Conservation (phyloP, 2,113 vertebrate genomes). For the Ginglymostoma cirratum region DNA sequence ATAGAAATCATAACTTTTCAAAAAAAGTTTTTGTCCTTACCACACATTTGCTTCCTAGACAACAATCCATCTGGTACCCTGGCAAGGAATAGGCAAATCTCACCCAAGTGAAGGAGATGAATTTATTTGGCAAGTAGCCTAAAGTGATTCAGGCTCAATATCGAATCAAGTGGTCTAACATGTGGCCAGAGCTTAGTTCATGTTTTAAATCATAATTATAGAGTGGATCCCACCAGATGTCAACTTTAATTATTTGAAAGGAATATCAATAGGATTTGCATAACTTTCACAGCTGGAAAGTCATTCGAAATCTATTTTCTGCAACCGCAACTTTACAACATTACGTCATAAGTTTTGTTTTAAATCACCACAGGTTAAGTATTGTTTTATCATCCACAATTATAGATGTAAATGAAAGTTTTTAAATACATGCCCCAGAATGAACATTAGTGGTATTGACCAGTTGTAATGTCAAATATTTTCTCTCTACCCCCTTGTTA, state of each 20-base stretch:
- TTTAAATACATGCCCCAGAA: not conserved
- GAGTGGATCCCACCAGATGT: not conserved
- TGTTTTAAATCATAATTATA: conserved; percentile 17
- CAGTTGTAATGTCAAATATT: not conserved
- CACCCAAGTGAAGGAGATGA: not conserved
- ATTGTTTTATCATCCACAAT: not conserved
- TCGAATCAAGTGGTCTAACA: not conserved
- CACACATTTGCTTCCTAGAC: not conserved
- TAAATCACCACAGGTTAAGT: not conserved
- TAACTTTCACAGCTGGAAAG: not conserved
- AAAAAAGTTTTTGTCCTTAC: not conserved
- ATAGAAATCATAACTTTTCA: not conserved
- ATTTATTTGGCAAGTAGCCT: not conserved
- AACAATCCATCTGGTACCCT: not conserved
- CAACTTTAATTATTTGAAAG: not conserved
- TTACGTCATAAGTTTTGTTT: not conserved
- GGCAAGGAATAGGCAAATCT: not conserved
- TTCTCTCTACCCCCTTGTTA: not conserved
- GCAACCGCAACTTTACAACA: not conserved
- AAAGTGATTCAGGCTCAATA: not conserved
- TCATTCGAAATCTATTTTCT: not conserved
- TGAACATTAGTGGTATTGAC: not conserved
- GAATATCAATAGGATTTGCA: not conserved
- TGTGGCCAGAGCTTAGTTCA: not conserved
- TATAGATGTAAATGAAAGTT: not conserved